Conservation (phyloP, 2,888 invertebrate genomes). For the Phorcus lineatus region DNA sequence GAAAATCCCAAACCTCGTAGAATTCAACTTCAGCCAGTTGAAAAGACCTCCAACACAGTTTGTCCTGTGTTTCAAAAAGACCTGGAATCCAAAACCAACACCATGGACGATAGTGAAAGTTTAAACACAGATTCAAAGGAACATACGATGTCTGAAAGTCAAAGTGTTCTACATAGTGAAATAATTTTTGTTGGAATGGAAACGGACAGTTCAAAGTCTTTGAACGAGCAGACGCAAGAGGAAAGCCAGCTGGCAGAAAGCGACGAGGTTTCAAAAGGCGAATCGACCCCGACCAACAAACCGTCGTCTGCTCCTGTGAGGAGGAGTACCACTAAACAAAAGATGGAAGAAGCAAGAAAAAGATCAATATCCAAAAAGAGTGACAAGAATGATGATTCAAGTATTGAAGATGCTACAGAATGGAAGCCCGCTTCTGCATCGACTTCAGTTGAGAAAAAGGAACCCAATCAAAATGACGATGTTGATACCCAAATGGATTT, state of each 20-base stretch:
- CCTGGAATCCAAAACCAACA: neutral
- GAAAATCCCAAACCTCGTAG: neutral
- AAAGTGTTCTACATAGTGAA: neutral
- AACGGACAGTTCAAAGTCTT: neutral
- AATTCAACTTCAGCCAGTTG: neutral
- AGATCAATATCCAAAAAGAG: conserved; percentile 37
- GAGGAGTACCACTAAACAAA: conserved; percentile 59
- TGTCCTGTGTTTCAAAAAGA: neutral
- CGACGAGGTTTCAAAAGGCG: conserved; percentile 28
- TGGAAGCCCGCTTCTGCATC: neutral
- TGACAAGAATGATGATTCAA: conserved; percentile 24
- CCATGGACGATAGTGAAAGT: neutral
- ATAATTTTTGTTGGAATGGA: neutral
- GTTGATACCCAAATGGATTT: neutral
- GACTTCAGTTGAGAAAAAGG: neutral
- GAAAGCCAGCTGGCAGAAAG: neutral
- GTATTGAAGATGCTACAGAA: conserved; percentile 1
- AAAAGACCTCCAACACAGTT: neutral
- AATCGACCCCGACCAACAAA: conserved; percentile 52
- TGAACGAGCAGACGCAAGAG: neutral
- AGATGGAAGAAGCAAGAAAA: conserved; percentile 53
- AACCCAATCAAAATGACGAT: neutral
- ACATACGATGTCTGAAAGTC: neutral
- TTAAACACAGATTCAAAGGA: neutral
- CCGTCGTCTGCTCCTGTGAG: conserved; percentile 42